These are phyloP conservation scores for Oriolus oriolus DNA, from an alignment of 2,113 vertebrate genomes.

Conservation along the genomic window DNA sequence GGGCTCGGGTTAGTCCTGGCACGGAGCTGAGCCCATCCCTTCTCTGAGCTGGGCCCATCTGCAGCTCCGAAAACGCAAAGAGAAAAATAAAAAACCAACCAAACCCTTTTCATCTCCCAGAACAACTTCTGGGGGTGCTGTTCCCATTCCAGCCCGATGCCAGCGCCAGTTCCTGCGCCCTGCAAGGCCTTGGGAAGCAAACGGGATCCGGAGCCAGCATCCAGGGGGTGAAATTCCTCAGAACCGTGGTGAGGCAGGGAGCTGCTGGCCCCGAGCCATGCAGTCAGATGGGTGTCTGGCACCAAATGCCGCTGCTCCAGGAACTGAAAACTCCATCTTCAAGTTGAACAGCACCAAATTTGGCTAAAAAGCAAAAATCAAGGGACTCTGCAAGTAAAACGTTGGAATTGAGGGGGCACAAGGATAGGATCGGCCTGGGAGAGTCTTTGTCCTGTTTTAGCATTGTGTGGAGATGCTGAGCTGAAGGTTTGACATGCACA, in stretches of 20 bases:
- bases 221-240: background rate
- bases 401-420: background rate
- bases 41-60: background rate
- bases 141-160: background rate
- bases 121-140: background rate
- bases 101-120: background rate
- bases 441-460: background rate
- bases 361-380: background rate
- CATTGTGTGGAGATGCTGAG: accelerated
- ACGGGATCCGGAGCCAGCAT: background rate
- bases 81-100: background rate
- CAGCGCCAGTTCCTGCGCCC: accelerated
- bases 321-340: background rate
- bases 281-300: background rate
- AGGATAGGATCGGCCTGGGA: background rate
- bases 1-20: background rate
- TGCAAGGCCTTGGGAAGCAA: background rate
- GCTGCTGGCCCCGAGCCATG: background rate
- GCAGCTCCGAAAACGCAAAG: background rate
- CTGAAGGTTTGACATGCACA: background rate
- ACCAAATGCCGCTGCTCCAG: background rate
- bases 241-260: background rate
- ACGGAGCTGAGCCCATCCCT: background rate
- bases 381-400: background rate
- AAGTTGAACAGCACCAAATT: background rate